Base-by-base conservation (phyloP, 1,140 invertebrate species). In the Drosophila orosa region DNA sequence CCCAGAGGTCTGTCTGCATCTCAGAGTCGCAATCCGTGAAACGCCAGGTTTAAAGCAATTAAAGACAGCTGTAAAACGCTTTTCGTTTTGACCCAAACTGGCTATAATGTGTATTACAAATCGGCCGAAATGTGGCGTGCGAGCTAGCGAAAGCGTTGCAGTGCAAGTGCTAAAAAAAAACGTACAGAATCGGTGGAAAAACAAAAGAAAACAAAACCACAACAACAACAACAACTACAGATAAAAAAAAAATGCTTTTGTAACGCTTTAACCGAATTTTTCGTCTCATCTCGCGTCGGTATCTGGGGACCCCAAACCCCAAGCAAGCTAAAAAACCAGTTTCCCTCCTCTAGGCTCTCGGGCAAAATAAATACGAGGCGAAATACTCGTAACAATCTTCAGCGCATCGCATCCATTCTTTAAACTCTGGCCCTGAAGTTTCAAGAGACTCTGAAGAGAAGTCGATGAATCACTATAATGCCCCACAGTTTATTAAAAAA, bases 141-240 rank as follows among this genome's bases (percentile, higher is more conserved):
- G 25, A 35, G 31, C 33, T 2, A 35, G 67, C 67, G 81, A 86
- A 85, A 82, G 81, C 81, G 67, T 78, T 86, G 67, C 65, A 78
- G 83, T 75, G 78, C 83, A 78, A 86, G 83, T 86, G 83, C 78
- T 87, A 83, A 65, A 58, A 31, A 67, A 69, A 8, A 69, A 74
- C 81, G 69, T 78, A 62, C 27, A 69, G 85, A 68, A 76, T 72
- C 40, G 37, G 31, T n/a, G 15, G 33, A 75, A 75, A 75, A 57
- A 42, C 45, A 54, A 67, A 76, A 59, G 55, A 62, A 73, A 44
- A 48, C 37, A 50, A 52, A 45, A 31, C 13, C 19, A 22, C 12
- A 59, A 31, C 35, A 31, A 66, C 6, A 19, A 33, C 3, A 54
- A 55, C 9, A 22, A 22, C 9, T 25, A 55, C 5, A 17, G 6